A percentile compares a stretch with the other conserved stretches of the same genome.
phyloP scores from a whole-genome alignment of 2,113 vertebrate genomes.

The Gadus chalcogrammus region DNA sequence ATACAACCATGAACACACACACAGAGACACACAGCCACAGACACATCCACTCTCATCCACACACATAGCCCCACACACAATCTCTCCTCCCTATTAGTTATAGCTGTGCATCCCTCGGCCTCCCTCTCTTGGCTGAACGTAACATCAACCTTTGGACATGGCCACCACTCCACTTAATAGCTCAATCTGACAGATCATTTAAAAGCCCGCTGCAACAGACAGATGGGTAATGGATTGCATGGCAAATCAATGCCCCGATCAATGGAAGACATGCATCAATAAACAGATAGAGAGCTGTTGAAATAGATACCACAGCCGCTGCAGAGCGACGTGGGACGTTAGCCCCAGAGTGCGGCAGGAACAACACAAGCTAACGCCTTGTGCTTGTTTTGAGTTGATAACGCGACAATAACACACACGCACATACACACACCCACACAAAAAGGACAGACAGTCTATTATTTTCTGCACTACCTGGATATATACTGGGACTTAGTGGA shows the following conservation, averaged over 20 bases:
- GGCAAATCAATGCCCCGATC: constrained; percentile 67
- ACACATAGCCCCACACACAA: no score
- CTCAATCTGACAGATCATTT: constrained; percentile 67
- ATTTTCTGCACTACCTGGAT: neutral
- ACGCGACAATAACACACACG: constrained; percentile 39
- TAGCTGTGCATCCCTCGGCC: neutral
- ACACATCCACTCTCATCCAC: no score
- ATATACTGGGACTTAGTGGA: neutral
- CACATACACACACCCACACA: constrained; percentile 15
- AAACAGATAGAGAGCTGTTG: constrained; percentile 66
- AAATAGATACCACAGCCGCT: constrained; percentile 61
- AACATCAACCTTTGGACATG: constrained; percentile 67
- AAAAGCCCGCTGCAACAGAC: constrained; percentile 68
- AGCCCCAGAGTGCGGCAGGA: constrained; percentile 25
- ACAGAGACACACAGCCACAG: neutral
- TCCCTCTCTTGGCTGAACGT: constrained; percentile 27
- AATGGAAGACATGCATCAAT: constrained; percentile 69
- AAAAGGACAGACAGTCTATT: neutral
- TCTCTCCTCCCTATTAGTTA: neutral
- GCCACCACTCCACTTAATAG: constrained; percentile 61
- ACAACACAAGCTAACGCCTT: constrained; percentile 27
- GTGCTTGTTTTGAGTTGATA: constrained; percentile 46
- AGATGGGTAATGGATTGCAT: constrained; percentile 71
- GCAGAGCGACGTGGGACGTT: constrained; percentile 44
- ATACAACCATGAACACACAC: neutral